Conservation (phyloP, 2,888 invertebrate species). For the Rotaria macrura region DNA sequence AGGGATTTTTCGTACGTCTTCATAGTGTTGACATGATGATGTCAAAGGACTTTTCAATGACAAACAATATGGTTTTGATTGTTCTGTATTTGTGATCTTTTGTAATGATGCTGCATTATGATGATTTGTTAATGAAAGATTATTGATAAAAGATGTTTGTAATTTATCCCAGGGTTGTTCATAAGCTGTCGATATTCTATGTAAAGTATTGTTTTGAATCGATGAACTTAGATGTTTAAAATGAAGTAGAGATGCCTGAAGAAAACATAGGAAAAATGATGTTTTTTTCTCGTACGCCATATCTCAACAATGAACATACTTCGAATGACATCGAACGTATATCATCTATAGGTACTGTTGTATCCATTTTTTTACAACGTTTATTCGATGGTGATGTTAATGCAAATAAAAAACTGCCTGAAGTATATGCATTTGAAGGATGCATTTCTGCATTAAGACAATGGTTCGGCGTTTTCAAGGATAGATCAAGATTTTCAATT, state of each 20-base stretch:
- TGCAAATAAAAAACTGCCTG: neutral
- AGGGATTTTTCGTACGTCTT: neutral
- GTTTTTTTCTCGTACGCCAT: neutral
- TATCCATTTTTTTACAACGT: neutral
- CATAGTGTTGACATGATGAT: neutral
- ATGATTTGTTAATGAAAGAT: neutral
- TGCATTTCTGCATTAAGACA: neutral
- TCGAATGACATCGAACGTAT: neutral
- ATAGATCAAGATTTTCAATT: neutral
- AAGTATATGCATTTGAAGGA: neutral
- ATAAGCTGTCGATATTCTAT: neutral
- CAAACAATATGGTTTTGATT: neutral
- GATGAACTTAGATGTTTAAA: slow-evolving; percentile 5
- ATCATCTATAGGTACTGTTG: neutral
- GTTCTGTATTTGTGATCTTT: neutral
- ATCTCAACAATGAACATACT: neutral
- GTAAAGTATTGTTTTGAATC: neutral
- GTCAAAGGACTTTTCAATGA: neutral
- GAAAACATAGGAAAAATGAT: neutral
- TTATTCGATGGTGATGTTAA: neutral
- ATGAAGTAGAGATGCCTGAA: neutral
- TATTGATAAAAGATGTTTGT: neutral
- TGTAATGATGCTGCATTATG: neutral
- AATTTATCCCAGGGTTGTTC: neutral
- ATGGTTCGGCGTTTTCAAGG: neutral